A percentile compares a stretch with the other conserved stretches of the same genome.
Evolutionary conservation across 2,113 vertebrate species (phyloP).

Genomic region (Mastomys coucha): DNA sequence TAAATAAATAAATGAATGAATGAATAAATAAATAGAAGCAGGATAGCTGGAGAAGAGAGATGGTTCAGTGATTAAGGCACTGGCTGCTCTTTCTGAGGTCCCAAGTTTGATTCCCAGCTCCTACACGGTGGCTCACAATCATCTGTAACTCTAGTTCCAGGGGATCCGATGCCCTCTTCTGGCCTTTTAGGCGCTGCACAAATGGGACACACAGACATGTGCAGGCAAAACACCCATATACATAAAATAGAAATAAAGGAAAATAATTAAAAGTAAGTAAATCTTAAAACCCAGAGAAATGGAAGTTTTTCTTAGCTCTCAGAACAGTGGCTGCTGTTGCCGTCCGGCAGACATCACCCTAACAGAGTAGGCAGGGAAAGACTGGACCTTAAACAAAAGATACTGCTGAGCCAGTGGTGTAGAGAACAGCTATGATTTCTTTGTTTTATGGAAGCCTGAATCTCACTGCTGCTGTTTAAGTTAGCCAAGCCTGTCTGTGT

Average conservation of each 20-base stretch:
- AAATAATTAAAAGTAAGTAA: background rate
- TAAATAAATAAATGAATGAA: too few species aligned
- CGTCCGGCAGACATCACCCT: background rate
- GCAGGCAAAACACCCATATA: background rate
- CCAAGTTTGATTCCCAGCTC: background rate
- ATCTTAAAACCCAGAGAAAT: background rate
- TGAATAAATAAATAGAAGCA: background rate
- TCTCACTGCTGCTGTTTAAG: constrained; percentile 47
- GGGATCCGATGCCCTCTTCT: background rate
- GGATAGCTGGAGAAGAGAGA: background rate
- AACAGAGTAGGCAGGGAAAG: background rate
- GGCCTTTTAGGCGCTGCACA: background rate
- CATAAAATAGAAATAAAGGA: background rate
- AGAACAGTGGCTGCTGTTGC: background rate
- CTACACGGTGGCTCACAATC: background rate
- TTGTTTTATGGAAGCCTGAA: constrained; percentile 1
- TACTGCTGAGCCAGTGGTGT: background rate
- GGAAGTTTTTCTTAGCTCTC: background rate
- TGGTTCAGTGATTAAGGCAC: background rate
- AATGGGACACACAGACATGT: background rate
- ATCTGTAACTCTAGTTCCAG: background rate
- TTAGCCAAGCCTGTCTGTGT: background rate
- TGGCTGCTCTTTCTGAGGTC: background rate
- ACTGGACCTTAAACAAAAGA: background rate
- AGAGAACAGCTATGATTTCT: background rate